phyloP scores from a whole-genome alignment of 2,888 invertebrate genomes.

The Synergus gifuensis region DNA sequence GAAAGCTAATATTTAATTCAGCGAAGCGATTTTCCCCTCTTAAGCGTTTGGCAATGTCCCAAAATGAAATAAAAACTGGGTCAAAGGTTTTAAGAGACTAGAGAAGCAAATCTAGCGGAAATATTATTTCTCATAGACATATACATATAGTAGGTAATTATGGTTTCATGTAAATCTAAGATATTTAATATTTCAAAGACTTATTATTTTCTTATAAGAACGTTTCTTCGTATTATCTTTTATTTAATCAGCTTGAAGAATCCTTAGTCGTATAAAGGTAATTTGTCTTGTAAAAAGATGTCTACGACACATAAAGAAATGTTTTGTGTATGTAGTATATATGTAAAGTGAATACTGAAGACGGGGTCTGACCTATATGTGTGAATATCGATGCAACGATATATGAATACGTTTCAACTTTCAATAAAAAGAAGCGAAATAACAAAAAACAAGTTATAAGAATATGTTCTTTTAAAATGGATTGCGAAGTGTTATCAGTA shows the following conservation, averaged over 20 bases:
- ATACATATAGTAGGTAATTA: neutral
- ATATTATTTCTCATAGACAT: neutral
- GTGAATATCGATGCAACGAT: slow-evolving; percentile 27
- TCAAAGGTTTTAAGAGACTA: slow-evolving; percentile 15
- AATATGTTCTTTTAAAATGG: neutral
- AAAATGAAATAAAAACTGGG: slow-evolving; percentile 16
- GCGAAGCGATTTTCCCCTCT: slow-evolving; percentile 16
- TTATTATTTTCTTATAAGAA: slow-evolving; percentile 2
- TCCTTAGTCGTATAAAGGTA: slow-evolving; percentile 11
- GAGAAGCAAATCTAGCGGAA: neutral
- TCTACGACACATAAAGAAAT: slow-evolving; percentile 7
- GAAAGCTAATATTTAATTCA: slow-evolving; percentile 9
- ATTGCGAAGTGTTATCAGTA: neutral
- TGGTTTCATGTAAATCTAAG: neutral
- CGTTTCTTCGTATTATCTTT: slow-evolving; percentile 22
- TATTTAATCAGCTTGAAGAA: slow-evolving; percentile 24
- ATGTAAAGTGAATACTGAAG: slow-evolving; percentile 14
- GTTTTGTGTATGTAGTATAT: slow-evolving; percentile 12
- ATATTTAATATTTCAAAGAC: neutral
- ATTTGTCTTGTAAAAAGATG: slow-evolving; percentile 23
- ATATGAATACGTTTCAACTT: slow-evolving; percentile 14
- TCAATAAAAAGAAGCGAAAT: slow-evolving; percentile 4
- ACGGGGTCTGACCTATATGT: slow-evolving; percentile 24
- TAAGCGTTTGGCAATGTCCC: slow-evolving; percentile 15
- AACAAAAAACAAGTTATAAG: neutral